These are phyloP conservation scores for Galago senegalensis DNA, from an alignment of 2,797 vertebrate genomes.

Conservation along the genomic window DNA sequence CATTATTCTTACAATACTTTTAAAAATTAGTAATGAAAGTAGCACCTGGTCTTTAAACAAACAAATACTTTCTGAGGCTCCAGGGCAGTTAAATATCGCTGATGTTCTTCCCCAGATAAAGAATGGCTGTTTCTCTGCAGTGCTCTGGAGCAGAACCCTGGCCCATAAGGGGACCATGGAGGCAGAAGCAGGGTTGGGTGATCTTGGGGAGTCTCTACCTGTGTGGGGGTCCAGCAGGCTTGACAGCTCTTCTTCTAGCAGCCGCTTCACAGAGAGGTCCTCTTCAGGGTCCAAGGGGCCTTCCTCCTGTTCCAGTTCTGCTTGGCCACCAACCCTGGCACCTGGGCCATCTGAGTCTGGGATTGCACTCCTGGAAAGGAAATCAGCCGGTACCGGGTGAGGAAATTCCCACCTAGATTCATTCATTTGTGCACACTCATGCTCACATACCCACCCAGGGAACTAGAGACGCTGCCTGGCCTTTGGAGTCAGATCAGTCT, in stretches of 20 bases:
- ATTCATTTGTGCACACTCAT: not conserved
- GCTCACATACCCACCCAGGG: not conserved
- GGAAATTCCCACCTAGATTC: not conserved
- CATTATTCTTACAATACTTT: constrained; percentile 25
- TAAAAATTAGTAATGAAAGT: not conserved
- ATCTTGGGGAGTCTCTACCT: constrained; percentile 86
- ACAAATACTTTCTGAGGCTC: not conserved
- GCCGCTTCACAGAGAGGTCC: constrained; percentile 92
- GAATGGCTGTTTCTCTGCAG: not conserved
- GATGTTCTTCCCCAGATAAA: not conserved
- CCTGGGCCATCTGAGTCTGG: constrained; percentile 94
- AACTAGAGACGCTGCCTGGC: not conserved
- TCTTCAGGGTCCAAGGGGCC: constrained; percentile 92
- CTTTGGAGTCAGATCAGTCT: not conserved
- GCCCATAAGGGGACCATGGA: accelerated
- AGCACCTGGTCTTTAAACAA: constrained; percentile 44
- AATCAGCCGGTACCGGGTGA: not conserved
- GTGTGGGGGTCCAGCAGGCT: constrained; percentile 91
- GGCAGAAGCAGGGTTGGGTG: not conserved
- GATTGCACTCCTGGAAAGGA: constrained; percentile 89
- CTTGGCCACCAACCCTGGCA: constrained; percentile 94
- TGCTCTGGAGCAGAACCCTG: not conserved
- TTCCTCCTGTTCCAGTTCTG: constrained; percentile 94
- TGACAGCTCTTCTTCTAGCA: constrained; percentile 93
- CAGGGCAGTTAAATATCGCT: not conserved